phyloP scores from a whole-genome alignment of 2,797 vertebrate genomes.

The Rhynchonycteris naso region DNA sequence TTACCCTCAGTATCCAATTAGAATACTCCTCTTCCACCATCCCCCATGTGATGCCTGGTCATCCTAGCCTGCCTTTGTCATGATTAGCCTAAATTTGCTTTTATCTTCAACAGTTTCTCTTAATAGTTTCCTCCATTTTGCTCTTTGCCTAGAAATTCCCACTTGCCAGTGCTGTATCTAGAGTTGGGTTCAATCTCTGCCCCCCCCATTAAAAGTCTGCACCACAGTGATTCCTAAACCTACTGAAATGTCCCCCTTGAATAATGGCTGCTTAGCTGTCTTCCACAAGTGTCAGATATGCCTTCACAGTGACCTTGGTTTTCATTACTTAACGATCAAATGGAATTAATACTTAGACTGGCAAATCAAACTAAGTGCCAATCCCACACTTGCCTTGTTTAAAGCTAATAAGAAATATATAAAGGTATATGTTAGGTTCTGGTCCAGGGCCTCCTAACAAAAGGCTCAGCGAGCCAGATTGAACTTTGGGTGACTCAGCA shows the following conservation, averaged over 20 bases:
- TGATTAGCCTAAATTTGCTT: background rate
- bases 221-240: background rate
- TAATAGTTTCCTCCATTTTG: background rate
- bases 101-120: background rate
- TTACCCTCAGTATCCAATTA: background rate
- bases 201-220: background rate
- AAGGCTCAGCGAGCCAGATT: too few relatives aligned
- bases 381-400: background rate
- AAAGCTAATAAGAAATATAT: background rate
- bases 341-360: background rate
- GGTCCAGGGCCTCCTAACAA: too few relatives aligned
- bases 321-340: background rate
- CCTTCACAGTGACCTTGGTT: background rate
- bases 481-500: too few relatives aligned
- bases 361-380: background rate
- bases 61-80: background rate
- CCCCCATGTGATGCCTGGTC: background rate
- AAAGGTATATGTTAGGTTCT: too few relatives aligned
- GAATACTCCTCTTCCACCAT: background rate
- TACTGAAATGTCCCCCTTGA: background rate
- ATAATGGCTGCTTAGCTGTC: background rate
- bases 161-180: background rate
- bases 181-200: background rate
- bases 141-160: background rate
- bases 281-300: background rate